Evolutionary conservation across 2,888 invertebrate genomes (phyloP).

Genomic region (Diarsia dahlii): DNA sequence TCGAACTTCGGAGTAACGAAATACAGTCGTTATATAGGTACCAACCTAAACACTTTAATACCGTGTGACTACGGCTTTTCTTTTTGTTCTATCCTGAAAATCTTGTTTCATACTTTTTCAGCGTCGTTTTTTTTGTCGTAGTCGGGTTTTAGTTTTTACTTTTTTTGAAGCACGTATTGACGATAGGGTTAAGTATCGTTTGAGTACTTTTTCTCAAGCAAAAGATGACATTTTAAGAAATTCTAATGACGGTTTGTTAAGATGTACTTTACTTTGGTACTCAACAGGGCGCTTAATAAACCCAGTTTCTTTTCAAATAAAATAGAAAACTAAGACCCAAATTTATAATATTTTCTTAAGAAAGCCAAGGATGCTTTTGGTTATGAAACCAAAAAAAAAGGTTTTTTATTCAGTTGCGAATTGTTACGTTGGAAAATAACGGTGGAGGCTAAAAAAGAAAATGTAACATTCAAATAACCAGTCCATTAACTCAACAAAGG

Average conservation of each 20-base stretch:
- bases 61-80: too few species aligned
- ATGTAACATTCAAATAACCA: constrained; percentile 7
- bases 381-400: too few species aligned
- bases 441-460: neutral
- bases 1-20: too few species aligned
- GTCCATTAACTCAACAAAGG: constrained; percentile 9
- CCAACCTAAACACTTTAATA: too few species aligned
- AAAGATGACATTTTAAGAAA: constrained; percentile 3
- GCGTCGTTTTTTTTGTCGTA: too few species aligned
- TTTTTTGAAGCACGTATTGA: constrained; percentile 4
- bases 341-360: neutral
- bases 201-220: neutral
- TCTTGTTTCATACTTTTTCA: too few species aligned
- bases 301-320: neutral
- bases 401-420: too few species aligned
- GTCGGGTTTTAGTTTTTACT: too few species aligned
- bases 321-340: neutral
- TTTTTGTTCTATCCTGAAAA: too few species aligned
- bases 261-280: neutral
- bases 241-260: neutral
- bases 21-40: too few species aligned
- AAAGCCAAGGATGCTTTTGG: neutral
- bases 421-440: too few species aligned
- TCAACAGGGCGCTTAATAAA: neutral
- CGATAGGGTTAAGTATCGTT: neutral